Base-by-base conservation (phyloP, 1,140 invertebrate genomes). In the Drosophila quadrilineata region DNA sequence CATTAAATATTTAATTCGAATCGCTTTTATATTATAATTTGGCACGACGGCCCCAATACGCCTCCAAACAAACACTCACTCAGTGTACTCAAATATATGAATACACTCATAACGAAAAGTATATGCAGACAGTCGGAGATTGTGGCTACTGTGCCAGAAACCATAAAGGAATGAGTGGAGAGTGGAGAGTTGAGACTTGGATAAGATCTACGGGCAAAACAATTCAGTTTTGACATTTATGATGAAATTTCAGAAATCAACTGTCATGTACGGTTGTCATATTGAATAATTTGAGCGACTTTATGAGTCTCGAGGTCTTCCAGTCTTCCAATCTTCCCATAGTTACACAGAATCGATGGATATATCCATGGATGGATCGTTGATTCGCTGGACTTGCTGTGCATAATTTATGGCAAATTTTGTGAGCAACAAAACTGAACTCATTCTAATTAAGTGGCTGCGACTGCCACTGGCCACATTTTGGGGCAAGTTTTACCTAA, bases 171-270 rank as follows among this genome's bases (percentile, higher is more conserved):
- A 40, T 38, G 35, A 58, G 35, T n/a, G n/a, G n/a, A n/a, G n/a
- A n/a, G n/a, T n/a, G n/a, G n/a, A n/a, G n/a, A n/a, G n/a, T n/a
- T n/a, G n/a, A n/a, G 62, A 69, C 58, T 63, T 28, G 72, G 82
- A 87, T 84, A 87, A 87, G 82, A 87, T 87, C 82, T 75, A 87
- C 84, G 85, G 63, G 66, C 60, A 22, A 56, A 70, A 49, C 71
- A 66, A 82, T 82, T 75, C 46, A 68, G 26, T 87, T 87, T 84
- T 87, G 84, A 87, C 84, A 77, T 87, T 87, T 87, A 87, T 87
- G 84, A 87, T 73, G 71, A 77, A 75, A 87, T 87, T 87, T 87
- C 56, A 71, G 38, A 84, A 84, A 84, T 71, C 71, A 87, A 87
- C 82, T 86, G 82, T 86, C 82, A 82, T 86, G 82, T 86, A 50